Evolutionary conservation across 2,888 invertebrate species (phyloP), one percentile per base, ranked within the genome.

Genomic region (Melieria picta): DNA sequence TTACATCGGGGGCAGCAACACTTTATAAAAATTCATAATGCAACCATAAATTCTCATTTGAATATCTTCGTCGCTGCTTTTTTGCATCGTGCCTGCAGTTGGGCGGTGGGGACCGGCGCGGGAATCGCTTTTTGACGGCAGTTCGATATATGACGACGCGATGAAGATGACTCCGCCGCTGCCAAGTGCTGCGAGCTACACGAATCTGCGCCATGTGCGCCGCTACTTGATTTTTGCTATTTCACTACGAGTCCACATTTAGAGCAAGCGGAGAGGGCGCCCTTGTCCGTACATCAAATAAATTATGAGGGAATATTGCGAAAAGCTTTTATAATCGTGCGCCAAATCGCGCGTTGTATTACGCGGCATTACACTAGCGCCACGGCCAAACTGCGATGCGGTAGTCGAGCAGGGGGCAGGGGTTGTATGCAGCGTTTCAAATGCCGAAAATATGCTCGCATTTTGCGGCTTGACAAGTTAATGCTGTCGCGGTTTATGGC

Each of bases 291-390:
- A 69, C n/a, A 70, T 71, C 72, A 78, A 80, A 83, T 84, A 84
- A 84, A 84, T 84, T 84, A 84, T 84, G 79, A 79, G 79, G 80
- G 83, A 82, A 83, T 84, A 84, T 84, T 82, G 84, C 83, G 80
- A 84, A 84, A 84, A 84, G 83, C 84, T 84, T 84, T 84, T 84
- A 84, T 84, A 84, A 84, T 83, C 84, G 84, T 78, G 79, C 78
- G 76, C 75, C 84, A 84, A 84, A 84, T 83, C 82, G 84, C 79
- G 82, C 82, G 80, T 80, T 79, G 79, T 79, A 80, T 79, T 82
- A 82, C 81, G 77, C 78, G 81, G 81, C 74, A 83, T 84, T 80
- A 83, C 81, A 81, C 79, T 63, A 43, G 30, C 30, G 30, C 30
- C 30, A 30, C 30, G 30, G 30, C 30, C 1, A 30, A 30, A 30